phyloP scores from a whole-genome alignment of 2,888 invertebrate species.

The Lypha dubia region DNA sequence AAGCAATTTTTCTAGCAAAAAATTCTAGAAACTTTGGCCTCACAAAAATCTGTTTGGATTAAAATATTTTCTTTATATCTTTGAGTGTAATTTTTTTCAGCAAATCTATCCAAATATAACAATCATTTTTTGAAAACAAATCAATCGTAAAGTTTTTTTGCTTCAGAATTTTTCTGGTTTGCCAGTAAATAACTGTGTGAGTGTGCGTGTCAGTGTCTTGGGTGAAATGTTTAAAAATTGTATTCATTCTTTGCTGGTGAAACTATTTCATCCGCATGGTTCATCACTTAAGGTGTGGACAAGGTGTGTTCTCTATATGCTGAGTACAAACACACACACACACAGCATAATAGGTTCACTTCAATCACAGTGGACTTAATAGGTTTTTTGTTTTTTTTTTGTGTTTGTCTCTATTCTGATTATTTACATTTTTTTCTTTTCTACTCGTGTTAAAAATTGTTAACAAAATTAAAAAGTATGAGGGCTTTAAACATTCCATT shows the following conservation, averaged over 20 bases:
- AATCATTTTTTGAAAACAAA: slow-evolving; percentile 76
- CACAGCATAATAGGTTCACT: slow-evolving; percentile 45
- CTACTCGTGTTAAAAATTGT: slow-evolving; percentile 13
- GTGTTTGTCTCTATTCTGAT: slow-evolving; percentile 24
- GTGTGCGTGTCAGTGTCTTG: background rate
- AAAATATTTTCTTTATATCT: background rate
- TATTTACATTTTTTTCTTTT: slow-evolving; percentile 4
- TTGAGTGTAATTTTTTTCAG: slow-evolving; percentile 46
- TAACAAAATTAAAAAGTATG: slow-evolving; percentile 31
- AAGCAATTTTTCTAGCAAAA: background rate
- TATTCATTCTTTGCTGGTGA: slow-evolving; percentile 41
- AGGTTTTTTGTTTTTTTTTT: slow-evolving; percentile 8
- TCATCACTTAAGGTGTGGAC: slow-evolving; percentile 72
- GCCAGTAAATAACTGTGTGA: background rate
- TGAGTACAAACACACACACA: slow-evolving; percentile 19
- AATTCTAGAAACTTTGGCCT: too few species aligned
- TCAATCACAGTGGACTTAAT: slow-evolving; percentile 60
- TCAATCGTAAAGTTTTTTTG: slow-evolving; percentile 78
- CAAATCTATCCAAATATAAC: slow-evolving; percentile 37
- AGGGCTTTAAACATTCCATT: slow-evolving; percentile 29
- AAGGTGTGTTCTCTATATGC: slow-evolving; percentile 66
- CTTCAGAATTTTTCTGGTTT: slow-evolving; percentile 32
- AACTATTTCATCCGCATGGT: slow-evolving; percentile 64
- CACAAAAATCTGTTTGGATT: too few species aligned
- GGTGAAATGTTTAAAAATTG: slow-evolving; percentile 29